Evolutionary conservation across 2,888 invertebrate species (phyloP), one percentile per base, ranked within the genome.

Genomic region (Xestia ashworthii): DNA sequence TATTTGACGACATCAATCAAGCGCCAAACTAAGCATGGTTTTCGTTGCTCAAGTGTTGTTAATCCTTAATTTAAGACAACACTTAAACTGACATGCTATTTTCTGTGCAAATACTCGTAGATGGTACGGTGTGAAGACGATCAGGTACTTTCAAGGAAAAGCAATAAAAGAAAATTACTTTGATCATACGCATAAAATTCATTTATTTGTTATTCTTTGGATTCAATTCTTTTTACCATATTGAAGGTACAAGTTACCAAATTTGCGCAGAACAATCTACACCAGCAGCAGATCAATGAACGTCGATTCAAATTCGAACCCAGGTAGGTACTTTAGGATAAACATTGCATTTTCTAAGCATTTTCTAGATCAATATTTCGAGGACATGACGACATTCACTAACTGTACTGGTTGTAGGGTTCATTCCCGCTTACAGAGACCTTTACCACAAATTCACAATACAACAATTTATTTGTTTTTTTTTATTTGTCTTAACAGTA

Each of bases 151-250:
- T 22, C 32, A 38, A 38, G 12, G 44, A 46, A 53, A 53, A 62
- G 5, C 5, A 53, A 77, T 77, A 67, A 77, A 60, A 68, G 8
- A 50, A 38, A 60, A 50, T 38, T 16, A 14, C 19, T 78, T n/a
- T 6, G 16, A 50, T 53, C 50, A 70, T 53, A 79, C 12, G 50
- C 50, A 78, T 79, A 38, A 53, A 62, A 62, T 77, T 77, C 11
- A 60, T 77, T 3, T 58, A 38, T 68, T 78, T 50, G 62, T 46
- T 46, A 38, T 78, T 58, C 44, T 78, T 60, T 78, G 60, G 50
- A 41, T 53, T 44, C 3, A 48, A 58, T 41, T 76, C 3, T 14
- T 76, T 76, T 46, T 19, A 68, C 9, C 38, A 50, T 50, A 16
- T 68, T 67, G 14, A 66, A 50, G 50, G 22, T 77, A 25, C 19